Evolutionary conservation across 2,797 vertebrate species (phyloP).

Genomic region (Manis javanica): DNA sequence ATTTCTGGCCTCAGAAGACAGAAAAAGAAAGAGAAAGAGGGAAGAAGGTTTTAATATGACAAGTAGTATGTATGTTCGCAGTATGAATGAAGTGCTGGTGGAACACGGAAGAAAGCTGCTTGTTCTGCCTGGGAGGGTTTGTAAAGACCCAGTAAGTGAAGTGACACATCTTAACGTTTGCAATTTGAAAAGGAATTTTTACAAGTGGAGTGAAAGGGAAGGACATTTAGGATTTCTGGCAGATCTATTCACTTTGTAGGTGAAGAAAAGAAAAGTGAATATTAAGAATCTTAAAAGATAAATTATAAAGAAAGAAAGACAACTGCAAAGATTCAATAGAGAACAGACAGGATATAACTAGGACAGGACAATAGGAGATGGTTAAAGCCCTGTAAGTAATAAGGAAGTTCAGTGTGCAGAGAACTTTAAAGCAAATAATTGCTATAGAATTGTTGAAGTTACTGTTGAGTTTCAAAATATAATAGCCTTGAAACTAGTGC

Average conservation of each 20-base stretch:
- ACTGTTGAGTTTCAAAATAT: constrained; percentile 26
- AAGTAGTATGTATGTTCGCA: neutral
- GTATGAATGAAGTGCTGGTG: neutral
- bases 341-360: neutral
- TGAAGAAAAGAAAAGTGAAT: neutral
- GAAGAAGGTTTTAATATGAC: neutral
- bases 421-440: neutral
- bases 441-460: neutral
- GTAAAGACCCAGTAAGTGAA: neutral
- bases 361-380: too few relatives aligned
- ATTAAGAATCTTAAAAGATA: neutral
- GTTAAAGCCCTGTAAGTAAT: neutral
- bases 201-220: neutral
- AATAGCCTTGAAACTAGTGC: neutral
- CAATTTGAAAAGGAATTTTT: neutral
- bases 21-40: neutral
- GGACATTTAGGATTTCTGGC: neutral
- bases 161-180: neutral
- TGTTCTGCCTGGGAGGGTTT: neutral
- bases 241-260: neutral
- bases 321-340: neutral
- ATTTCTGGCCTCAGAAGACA: neutral
- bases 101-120: neutral
- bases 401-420: neutral
- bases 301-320: neutral